Conservation (phyloP, 2,888 invertebrate species). For the Unio pictorum region DNA sequence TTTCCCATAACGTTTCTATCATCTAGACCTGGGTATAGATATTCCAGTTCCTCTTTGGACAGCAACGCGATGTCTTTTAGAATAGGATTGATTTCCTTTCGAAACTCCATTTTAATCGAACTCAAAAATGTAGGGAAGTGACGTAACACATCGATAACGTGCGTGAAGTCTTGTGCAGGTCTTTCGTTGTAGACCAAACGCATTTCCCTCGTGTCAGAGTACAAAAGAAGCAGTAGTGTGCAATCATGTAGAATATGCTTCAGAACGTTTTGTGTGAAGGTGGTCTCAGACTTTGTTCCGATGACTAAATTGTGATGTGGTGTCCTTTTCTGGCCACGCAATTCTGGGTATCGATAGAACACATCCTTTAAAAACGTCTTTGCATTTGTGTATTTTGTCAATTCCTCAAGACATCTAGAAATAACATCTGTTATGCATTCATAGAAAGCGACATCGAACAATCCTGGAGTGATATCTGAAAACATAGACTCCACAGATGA, state of each 20-base stretch:
- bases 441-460: conserved; percentile 33
- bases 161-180: conserved; percentile 38
- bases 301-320: conserved; percentile 50
- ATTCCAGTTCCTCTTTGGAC: conserved; percentile 30
- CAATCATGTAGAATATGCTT: conserved; percentile 34
- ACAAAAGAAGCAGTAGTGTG: conserved; percentile 40
- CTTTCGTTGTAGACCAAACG: conserved; percentile 36
- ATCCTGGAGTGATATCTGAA: conserved; percentile 36
- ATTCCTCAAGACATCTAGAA: conserved; percentile 15
- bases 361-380: conserved; percentile 42
- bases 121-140: conserved; percentile 48
- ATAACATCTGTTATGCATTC: conserved; percentile 14
- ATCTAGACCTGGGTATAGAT: conserved; percentile 16
- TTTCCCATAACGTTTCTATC: not conserved
- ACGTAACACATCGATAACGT: conserved; percentile 38
- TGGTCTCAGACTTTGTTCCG: conserved; percentile 8
- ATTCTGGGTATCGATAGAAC: conserved; percentile 44
- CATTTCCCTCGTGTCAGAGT: conserved; percentile 19
- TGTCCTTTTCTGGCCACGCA: conserved; percentile 32
- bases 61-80: conserved; percentile 36
- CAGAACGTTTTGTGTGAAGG: conserved; percentile 3
- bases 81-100: not conserved
- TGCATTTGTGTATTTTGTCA: conserved; percentile 19
- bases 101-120: conserved; percentile 12
- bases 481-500: conserved; percentile 23